These are phyloP conservation scores for Sphaerophoria taeniata DNA, from an alignment of 2,888 invertebrate genomes.

Conservation along the genomic window DNA sequence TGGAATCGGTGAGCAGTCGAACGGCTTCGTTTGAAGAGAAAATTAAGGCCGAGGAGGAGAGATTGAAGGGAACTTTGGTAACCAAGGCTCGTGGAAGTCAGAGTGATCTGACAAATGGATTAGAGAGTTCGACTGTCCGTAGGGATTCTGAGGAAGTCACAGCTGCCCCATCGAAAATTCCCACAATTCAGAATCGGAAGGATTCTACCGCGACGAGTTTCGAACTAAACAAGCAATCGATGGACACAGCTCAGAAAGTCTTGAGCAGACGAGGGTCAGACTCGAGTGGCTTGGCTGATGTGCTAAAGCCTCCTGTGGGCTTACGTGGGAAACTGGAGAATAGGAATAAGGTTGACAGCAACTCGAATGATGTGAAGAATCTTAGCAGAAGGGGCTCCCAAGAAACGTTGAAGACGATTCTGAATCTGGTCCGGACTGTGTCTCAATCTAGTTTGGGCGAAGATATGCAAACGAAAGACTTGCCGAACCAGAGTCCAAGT, in stretches of 20 bases:
- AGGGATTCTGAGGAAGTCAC: background rate
- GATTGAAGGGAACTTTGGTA: conserved; percentile 13
- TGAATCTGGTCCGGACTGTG: background rate
- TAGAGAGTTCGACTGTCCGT: background rate
- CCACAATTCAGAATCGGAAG: conserved; percentile 19
- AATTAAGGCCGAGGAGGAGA: conserved; percentile 55
- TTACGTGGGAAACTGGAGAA: conserved; percentile 37
- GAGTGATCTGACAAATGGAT: conserved; percentile 29
- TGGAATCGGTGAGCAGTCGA: conserved; percentile 61
- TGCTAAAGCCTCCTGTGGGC: conserved; percentile 56
- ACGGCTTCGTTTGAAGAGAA: conserved; percentile 64
- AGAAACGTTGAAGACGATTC: conserved; percentile 2
- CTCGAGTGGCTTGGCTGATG: conserved; percentile 58
- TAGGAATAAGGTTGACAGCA: conserved; percentile 11
- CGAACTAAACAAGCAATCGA: conserved; percentile 24
- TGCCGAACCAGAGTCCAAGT: conserved; percentile 1
- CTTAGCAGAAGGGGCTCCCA: conserved; percentile 1
- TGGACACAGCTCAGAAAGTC: conserved; percentile 50
- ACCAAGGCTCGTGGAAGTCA: conserved; percentile 18
- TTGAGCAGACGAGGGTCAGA: conserved; percentile 47
- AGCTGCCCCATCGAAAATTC: conserved; percentile 30
- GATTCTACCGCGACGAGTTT: background rate
- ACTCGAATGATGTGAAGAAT: background rate
- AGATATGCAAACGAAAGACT: background rate
- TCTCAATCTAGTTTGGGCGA: conserved; percentile 5